Evolutionary conservation across 1,140 invertebrate genomes (phyloP), one percentile per base, ranked within the genome.

Genomic region (Phenacoccus solenopsis): DNA sequence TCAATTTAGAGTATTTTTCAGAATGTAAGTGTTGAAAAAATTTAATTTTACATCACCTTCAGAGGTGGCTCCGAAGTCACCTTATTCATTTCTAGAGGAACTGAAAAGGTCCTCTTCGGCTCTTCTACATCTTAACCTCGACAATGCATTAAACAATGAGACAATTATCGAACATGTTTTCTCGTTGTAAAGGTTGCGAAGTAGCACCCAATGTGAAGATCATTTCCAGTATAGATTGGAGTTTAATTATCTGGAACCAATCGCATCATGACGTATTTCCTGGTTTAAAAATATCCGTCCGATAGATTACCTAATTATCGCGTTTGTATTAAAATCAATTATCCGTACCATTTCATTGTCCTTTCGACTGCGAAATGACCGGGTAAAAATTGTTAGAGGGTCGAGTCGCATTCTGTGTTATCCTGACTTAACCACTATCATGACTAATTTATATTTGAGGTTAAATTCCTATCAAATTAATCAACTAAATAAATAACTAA

Each of bases 171-270:
- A 49, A 32, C 30, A 13, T n/a, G n/a, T n/a, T n/a, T n/a, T 32
- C 38, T 16, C 4, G 3, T 5, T 49, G n/a, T 49, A 49, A 49
- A 49, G 38, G 38, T 49, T 49, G n/a, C n/a, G 20, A 49, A 49
- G 38, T 49, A 9, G 38, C 38, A n/a, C 38, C 38, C 38, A 49
- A 49, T 49, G 16, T 49, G 38, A 4, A 49, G 38, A 49, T n/a
- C 38, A 16, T 49, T 49, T 49, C 38, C 38, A 49, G 38, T 49
- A 16, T 49, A 49, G 20, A 49, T 49, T 49, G 38, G 16, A n/a
- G 38, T 49, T 49, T 49, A 49, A 49, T 49, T 49, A 49, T 49
- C 38, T 49, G 38, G 38, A 49, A 49, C 38, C 38, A 49, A 49
- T 49, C 38, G 38, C 16, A 16, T 49, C 38, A 4, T n/a, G 38